Conservation (phyloP, 2,797 vertebrate species). For the Tokudaia muenninki region DNA sequence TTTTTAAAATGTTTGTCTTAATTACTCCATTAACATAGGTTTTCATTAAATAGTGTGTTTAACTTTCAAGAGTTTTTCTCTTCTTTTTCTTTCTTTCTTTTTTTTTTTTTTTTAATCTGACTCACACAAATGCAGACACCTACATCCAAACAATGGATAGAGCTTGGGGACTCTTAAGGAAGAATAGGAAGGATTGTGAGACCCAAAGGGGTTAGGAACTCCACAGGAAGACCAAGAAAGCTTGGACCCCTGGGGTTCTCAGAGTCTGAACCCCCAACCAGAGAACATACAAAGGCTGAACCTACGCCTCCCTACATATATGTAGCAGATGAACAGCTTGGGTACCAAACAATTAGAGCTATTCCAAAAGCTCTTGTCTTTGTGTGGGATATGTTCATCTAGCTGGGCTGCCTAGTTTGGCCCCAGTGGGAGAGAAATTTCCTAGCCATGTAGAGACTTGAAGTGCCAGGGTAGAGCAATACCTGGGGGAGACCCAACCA, state of each 20-base stretch:
- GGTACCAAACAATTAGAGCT: background rate
- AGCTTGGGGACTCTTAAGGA: background rate
- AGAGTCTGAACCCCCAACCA: background rate
- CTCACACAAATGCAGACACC: background rate
- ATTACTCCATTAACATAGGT: background rate
- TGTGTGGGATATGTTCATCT: background rate
- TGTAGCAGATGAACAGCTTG: background rate
- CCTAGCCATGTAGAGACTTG: background rate
- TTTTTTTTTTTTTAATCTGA: background rate
- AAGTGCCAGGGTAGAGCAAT: background rate
- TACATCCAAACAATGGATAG: background rate
- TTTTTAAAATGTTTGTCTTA: background rate
- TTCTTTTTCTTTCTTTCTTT: too few relatives aligned
- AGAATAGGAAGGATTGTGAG: background rate
- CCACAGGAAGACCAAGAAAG: too few relatives aligned
- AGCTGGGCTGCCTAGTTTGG: background rate
- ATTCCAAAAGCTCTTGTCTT: background rate
- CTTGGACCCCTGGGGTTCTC: background rate
- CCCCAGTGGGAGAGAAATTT: background rate
- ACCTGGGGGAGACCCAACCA: background rate
- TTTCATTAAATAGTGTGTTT: background rate
- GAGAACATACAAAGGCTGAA: background rate
- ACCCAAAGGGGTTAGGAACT: background rate
- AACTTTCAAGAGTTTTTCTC: background rate
- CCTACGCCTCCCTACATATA: too few relatives aligned